phyloP scores from a whole-genome alignment of 2,888 invertebrate genomes.

The Nematopogon swammerdamellus region DNA sequence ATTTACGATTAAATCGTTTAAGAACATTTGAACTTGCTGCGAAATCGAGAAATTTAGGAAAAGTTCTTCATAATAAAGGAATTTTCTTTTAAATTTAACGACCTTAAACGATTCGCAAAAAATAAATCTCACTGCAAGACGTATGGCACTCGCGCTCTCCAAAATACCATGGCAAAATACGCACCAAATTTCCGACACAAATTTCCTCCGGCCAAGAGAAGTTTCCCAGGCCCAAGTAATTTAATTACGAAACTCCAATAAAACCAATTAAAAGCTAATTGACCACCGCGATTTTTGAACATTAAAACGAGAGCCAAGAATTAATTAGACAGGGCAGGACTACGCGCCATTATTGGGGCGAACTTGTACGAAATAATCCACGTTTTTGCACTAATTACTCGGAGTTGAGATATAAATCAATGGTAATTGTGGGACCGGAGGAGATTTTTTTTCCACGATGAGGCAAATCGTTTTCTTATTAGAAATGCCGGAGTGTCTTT shows the following conservation, averaged over 20 bases:
- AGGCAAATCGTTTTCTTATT: not conserved
- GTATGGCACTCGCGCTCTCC: too few relatives aligned
- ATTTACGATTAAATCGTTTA: too few relatives aligned
- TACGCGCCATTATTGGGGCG: slow-evolving; percentile 14
- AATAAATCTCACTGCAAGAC: too few relatives aligned
- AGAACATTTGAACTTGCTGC: too few relatives aligned
- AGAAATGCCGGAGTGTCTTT: too few relatives aligned
- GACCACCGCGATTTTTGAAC: slow-evolving; percentile 53
- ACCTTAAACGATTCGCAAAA: too few relatives aligned
- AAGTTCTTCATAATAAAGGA: too few relatives aligned
- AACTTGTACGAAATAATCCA: not conserved
- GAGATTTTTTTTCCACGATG: not conserved
- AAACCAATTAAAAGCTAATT: slow-evolving; percentile 58
- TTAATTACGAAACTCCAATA: slow-evolving; percentile 22
- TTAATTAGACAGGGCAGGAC: slow-evolving; percentile 49
- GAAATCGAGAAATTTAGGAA: too few relatives aligned
- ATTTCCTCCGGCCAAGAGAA: not conserved
- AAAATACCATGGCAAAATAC: not conserved
- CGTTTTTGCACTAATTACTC: not conserved
- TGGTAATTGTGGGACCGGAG: not conserved
- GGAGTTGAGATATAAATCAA: not conserved
- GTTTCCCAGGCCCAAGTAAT: not conserved
- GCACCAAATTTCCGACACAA: not conserved
- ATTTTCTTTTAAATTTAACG: too few relatives aligned
- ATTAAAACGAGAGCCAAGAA: slow-evolving; percentile 48